Evolutionary conservation across 2,888 invertebrate species (phyloP).

Genomic region (Geotrupes spiniger): DNA sequence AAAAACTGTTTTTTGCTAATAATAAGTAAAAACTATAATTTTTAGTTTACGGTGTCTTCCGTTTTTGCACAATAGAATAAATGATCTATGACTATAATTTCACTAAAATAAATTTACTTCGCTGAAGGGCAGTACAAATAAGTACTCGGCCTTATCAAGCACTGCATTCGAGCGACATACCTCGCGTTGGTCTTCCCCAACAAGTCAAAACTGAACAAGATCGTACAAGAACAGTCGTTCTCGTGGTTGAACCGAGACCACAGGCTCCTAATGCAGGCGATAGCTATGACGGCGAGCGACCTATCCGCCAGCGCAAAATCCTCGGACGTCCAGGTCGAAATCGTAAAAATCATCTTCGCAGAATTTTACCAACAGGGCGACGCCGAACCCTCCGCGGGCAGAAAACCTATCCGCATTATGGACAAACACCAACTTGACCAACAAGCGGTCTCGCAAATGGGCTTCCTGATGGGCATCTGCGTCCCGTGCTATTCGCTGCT

Average conservation of each 20-base stretch:
- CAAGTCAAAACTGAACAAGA: constrained; percentile 58
- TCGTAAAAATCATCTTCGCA: constrained; percentile 76
- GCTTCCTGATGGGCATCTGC: constrained; percentile 77
- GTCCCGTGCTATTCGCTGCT: constrained; percentile 76
- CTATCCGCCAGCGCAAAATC: constrained; percentile 82
- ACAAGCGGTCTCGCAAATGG: constrained; percentile 76
- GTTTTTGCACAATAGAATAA: too few relatives aligned
- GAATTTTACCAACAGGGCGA: constrained; percentile 74
- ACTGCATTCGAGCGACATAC: constrained; percentile 84
- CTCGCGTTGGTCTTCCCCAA: constrained; percentile 79
- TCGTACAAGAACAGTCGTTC: constrained; percentile 57
- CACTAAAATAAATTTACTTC: too few relatives aligned
- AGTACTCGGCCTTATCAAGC: constrained; percentile 71
- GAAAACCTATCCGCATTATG: constrained; percentile 72
- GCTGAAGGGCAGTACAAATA: too few relatives aligned
- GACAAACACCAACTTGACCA: constrained; percentile 65
- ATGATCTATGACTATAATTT: too few relatives aligned
- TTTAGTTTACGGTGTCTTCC: too few relatives aligned
- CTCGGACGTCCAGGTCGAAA: constrained; percentile 77
- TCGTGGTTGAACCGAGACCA: constrained; percentile 66
- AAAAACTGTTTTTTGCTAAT: too few relatives aligned
- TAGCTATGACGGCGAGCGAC: constrained; percentile 82
- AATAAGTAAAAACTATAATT: too few relatives aligned
- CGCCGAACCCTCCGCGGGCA: constrained; percentile 54
- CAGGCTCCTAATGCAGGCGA: constrained; percentile 67